Percentiles rank a stretch among this genome's conserved stretches.
Conservation (phyloP, 2,113 vertebrate genomes). For the Dipodomys spectabilis region DNA sequence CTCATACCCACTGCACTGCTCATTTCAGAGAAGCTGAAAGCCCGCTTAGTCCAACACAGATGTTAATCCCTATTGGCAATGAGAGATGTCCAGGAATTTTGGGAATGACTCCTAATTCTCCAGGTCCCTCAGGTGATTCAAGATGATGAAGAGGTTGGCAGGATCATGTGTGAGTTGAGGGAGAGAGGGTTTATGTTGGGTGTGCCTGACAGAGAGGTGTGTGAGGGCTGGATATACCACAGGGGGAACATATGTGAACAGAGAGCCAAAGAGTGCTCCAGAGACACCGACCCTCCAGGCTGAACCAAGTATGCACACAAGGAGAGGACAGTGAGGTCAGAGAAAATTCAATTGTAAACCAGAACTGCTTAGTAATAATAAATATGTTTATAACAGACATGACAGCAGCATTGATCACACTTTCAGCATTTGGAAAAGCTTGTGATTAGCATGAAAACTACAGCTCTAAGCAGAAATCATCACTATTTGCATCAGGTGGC, state of each 20-base stretch:
- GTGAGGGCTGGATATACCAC: background rate
- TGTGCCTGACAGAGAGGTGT: slow-evolving; percentile 39
- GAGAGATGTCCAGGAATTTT: slow-evolving; percentile 57
- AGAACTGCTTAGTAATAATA: slow-evolving; percentile 43
- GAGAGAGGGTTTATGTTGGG: slow-evolving; percentile 37
- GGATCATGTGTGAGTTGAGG: background rate
- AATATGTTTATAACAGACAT: background rate
- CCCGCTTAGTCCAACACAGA: slow-evolving; percentile 11
- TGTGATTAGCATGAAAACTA: background rate
- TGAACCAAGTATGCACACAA: background rate
- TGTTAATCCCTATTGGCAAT: slow-evolving; percentile 48
- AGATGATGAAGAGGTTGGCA: slow-evolving; percentile 46
- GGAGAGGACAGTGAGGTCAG: slow-evolving; percentile 1
- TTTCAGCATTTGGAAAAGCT: slow-evolving; percentile 25
- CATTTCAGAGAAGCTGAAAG: background rate
- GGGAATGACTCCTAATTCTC: slow-evolving; percentile 28
- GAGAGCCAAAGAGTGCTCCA: background rate
- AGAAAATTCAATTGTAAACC: background rate
- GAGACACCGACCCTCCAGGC: background rate
- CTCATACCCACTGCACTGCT: background rate
- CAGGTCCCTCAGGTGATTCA: slow-evolving; percentile 27
- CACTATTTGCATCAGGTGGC: background rate
- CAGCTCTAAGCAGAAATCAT: slow-evolving; percentile 3
- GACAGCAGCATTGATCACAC: slow-evolving; percentile 38
- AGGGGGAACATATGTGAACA: background rate